Base-by-base conservation (phyloP, 2,888 invertebrate species). In the Chaetoderma sp. region DNA sequence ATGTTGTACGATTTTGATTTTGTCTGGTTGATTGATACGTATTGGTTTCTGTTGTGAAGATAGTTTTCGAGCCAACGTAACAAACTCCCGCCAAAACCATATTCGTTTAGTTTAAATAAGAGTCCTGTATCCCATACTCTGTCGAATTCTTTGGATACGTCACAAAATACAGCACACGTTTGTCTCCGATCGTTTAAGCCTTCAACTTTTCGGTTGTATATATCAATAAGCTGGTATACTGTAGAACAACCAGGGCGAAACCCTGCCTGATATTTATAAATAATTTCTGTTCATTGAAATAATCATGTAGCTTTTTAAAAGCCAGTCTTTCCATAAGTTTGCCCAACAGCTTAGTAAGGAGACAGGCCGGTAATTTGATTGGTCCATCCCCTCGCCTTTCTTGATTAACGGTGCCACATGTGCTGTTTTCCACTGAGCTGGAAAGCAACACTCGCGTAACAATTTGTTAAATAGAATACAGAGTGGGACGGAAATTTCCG, bases 111-210 rank as follows among this genome's bases (percentile, higher is more conserved):
- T 56, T 70, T 72, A 23, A 61, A 62, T 13, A 67, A 13, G 10
- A 68, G 47, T 3, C 63, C 64, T 42, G 21, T 39, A 54, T 68
- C 57, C 67, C 68, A 68, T 13, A 71, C 65, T 16, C 67, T 28
- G 50, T 69, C 72, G 54, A 69, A 69, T 1, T 63, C 67, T 59
- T 67, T 69, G 10, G 63, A 61, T 33, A 67, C 52, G 55, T 69
- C 63, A 65, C 59, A 67, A 45, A 65, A 71, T 30, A 69, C 60
- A n/a, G 65, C 42, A 60, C 68, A 65, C 18, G 62, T 49, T 18
- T n/a, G n/a, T 47, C 54, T 18, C 18, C 56, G 56, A 10, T 62
- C 54, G 33, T 62, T 64, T 36, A 65, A 49, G 1, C 63, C 30
- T 33, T 50, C 21, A 44, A 57, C 58, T 4, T 67, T 65, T 25